These are phyloP conservation scores for Amphiprion ocellaris DNA, from an alignment of 2,113 vertebrate genomes.

Conservation along the genomic window DNA sequence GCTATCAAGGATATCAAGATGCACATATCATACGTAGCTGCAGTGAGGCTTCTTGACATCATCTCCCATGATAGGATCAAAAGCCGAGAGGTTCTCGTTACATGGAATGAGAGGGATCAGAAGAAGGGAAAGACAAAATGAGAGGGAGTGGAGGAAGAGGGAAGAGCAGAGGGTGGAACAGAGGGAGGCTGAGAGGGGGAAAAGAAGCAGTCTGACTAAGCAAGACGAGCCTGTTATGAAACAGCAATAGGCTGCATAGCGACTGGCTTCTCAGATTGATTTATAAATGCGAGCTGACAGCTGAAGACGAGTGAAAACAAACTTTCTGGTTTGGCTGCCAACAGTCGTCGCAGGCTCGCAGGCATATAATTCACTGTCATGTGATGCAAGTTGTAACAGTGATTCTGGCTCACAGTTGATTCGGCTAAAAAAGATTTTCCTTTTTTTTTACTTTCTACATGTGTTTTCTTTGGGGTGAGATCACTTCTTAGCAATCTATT, in stretches of 20 bases:
- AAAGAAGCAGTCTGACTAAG: constrained; percentile 67
- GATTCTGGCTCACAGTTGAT: constrained; percentile 37
- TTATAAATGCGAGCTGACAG: constrained; percentile 77
- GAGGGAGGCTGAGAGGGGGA: constrained; percentile 9
- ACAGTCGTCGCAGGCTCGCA: constrained; percentile 60
- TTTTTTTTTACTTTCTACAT: neutral
- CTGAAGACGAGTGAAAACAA: constrained; percentile 76
- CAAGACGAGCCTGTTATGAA: constrained; percentile 68
- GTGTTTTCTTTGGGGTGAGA: neutral
- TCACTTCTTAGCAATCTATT: too few relatives aligned
- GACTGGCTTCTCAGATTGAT: constrained; percentile 69
- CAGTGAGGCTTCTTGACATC: constrained; percentile 50
- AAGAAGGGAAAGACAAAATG: neutral
- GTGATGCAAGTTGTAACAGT: constrained; percentile 57
- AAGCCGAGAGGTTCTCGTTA: constrained; percentile 32
- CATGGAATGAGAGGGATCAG: constrained; percentile 6
- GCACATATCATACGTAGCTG: constrained; percentile 24
- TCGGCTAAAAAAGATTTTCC: constrained; percentile 33
- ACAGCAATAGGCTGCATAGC: constrained; percentile 59
- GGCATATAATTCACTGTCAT: constrained; percentile 68
- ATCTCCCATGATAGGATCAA: constrained; percentile 44
- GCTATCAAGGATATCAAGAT: constrained; percentile 7
- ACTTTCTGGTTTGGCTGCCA: constrained; percentile 79
- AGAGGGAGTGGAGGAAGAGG: neutral
- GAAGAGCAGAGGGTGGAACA: constrained; percentile 20